Conservation (phyloP, 2,113 vertebrate genomes). For the Hippocampus abdominalis region DNA sequence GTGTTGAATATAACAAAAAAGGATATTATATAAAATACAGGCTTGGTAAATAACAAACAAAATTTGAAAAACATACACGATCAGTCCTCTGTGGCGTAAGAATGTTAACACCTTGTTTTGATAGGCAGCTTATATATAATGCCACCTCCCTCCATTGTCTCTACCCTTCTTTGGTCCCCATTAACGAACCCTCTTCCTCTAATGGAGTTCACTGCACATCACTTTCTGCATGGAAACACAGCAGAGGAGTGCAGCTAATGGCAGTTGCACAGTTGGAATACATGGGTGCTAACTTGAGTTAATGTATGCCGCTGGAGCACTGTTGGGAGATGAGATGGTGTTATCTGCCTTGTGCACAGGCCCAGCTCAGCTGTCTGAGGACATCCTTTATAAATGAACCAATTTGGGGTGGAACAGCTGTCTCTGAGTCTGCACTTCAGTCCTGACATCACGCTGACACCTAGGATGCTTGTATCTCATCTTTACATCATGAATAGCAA, state of each 20-base stretch:
- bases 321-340: constrained; percentile 62
- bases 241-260: constrained; percentile 51
- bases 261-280: constrained; percentile 45
- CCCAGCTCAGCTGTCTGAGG: constrained; percentile 51
- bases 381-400: constrained; percentile 58
- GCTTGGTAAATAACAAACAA: background rate
- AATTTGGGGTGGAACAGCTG: constrained; percentile 51
- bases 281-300: constrained; percentile 58
- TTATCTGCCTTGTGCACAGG: constrained; percentile 42
- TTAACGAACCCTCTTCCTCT: constrained; percentile 52
- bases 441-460: constrained; percentile 33
- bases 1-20: background rate
- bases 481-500: constrained; percentile 30
- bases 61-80: too few relatives aligned
- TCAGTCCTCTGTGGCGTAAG: background rate
- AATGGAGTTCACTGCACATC: constrained; percentile 59
- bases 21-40: background rate
- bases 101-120: constrained; percentile 1
- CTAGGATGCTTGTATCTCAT: constrained; percentile 31
- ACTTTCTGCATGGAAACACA: constrained; percentile 50
- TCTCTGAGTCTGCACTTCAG: constrained; percentile 40
- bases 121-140: constrained; percentile 32
- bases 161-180: constrained; percentile 20
- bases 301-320: constrained; percentile 55
- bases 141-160: constrained; percentile 25